Evolutionary conservation across 1,140 invertebrate genomes (phyloP).

Genomic region (Cotesia glomerata): DNA sequence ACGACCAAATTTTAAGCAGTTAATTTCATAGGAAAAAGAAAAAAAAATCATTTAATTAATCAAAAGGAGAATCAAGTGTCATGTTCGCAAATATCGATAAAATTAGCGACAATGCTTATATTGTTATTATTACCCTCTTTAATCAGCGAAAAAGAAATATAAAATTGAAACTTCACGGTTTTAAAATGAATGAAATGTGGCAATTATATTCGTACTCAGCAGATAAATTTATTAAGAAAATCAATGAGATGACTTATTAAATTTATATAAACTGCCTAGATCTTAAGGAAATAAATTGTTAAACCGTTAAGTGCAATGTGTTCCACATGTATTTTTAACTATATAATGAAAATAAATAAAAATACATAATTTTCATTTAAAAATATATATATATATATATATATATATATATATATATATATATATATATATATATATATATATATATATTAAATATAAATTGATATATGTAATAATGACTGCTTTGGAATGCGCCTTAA

Average conservation of each 20-base stretch:
- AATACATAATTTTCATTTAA: background rate
- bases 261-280: conserved; percentile 35
- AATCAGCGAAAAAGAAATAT: too few species aligned
- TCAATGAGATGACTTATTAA: conserved; percentile 17
- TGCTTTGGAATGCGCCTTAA: conserved; percentile 56
- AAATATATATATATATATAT: background rate
- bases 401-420: background rate
- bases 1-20: too few species aligned
- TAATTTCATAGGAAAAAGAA: too few species aligned
- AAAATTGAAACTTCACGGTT: conserved; percentile 19
- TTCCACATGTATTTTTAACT: conserved; percentile 40
- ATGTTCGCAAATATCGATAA: too few species aligned
- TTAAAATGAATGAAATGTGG: conserved; percentile 11
- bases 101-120: too few species aligned
- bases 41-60: too few species aligned
- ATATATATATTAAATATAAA: too few species aligned
- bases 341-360: conserved; percentile 39
- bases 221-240: conserved; percentile 6
- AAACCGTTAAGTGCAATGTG: conserved; percentile 58
- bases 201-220: conserved; percentile 8
- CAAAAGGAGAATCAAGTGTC: too few species aligned
- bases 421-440: background rate
- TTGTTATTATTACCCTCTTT: too few species aligned
- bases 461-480: conserved; percentile 29
- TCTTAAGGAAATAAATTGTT: conserved; percentile 33